Conservation (phyloP, 2,113 vertebrate genomes). For the Martes martes region DNA sequence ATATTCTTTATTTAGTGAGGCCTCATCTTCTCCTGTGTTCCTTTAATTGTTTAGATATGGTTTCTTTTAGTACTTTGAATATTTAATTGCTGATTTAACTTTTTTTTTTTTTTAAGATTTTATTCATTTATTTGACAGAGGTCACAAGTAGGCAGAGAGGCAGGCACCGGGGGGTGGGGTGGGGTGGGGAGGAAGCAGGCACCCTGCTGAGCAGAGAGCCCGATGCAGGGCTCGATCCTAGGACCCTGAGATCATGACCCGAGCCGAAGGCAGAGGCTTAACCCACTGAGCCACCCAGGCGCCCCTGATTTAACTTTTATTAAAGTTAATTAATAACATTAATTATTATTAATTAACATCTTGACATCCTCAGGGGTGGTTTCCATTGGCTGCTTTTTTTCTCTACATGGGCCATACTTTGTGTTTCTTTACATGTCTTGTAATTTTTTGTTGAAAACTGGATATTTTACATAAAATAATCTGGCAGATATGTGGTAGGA, state of each 20-base stretch:
- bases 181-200: too few species aligned
- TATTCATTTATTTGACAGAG: too few species aligned
- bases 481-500: background rate
- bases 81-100: background rate
- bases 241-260: too few species aligned
- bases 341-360: background rate
- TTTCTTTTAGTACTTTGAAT: background rate
- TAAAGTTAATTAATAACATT: background rate
- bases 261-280: too few species aligned
- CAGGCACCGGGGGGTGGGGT: too few species aligned
- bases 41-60: background rate
- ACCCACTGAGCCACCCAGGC: too few species aligned
- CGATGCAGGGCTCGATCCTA: too few species aligned
- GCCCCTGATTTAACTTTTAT: background rate
- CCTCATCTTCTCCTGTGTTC: background rate
- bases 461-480: background rate
- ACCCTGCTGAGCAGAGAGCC: too few species aligned
- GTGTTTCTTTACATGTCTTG: background rate
- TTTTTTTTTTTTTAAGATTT: too few species aligned
- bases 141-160: too few species aligned
- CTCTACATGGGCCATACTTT: background rate
- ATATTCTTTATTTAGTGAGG: background rate
- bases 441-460: background rate
- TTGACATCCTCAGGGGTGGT: background rate
- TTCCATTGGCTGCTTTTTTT: background rate